Percentiles rank a stretch among this genome's conserved stretches.
Evolutionary conservation across 2,113 vertebrate species (phyloP).

Genomic region (Ahaetulla prasina): DNA sequence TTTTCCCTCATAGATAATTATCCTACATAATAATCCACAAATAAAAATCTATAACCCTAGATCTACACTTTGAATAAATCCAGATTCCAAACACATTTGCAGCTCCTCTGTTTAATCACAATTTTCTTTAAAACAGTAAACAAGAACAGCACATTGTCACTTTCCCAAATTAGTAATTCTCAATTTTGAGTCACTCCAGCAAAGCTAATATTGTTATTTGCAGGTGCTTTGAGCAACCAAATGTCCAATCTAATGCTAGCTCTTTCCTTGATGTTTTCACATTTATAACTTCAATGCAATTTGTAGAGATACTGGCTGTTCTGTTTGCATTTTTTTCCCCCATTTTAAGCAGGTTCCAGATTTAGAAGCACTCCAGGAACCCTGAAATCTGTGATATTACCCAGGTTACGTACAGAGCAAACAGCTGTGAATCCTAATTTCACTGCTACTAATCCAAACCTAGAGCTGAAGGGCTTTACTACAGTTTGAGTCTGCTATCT

Average conservation of each 20-base stretch:
- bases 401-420: neutral
- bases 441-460: neutral
- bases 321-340: neutral
- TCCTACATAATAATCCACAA: neutral
- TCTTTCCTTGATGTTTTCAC: rapidly evolving
- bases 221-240: neutral
- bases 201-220: neutral
- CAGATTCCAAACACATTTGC: neutral
- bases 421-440: neutral
- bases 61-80: neutral
- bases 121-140: neutral
- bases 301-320: neutral
- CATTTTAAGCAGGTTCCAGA: neutral
- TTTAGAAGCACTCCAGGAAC: neutral
- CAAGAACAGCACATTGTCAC: neutral
- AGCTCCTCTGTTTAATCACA: neutral
- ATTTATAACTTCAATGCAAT: neutral
- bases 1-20: neutral
- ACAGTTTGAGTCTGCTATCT: neutral
- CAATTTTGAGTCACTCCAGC: neutral
- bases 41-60: neutral
- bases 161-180: neutral
- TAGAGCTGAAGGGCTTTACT: neutral
- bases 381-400: neutral
- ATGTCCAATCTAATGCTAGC: neutral